Evolutionary conservation across 2,113 vertebrate genomes (phyloP).

Genomic region (Talpa occidentalis): DNA sequence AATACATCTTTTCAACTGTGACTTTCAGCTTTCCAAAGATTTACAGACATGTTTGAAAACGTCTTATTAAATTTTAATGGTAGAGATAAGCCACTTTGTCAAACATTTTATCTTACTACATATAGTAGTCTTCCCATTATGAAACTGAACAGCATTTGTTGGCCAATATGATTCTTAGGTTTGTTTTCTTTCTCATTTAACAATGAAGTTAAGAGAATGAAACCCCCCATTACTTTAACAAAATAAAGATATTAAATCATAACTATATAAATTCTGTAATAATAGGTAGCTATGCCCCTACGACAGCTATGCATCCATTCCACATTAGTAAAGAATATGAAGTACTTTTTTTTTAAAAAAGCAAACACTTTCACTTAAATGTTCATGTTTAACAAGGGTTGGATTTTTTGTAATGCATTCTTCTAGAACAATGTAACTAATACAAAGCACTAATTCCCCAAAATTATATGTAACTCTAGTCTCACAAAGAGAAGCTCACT

Average conservation of each 20-base stretch:
- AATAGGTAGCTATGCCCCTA: not conserved
- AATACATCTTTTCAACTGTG: not conserved
- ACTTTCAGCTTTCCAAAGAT: not conserved
- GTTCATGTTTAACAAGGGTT: not conserved
- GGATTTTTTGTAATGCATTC: not conserved
- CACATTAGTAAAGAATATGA: not conserved
- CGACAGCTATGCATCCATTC: not conserved
- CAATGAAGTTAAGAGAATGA: not conserved
- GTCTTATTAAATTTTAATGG: slow-evolving; percentile 41
- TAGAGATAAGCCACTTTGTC: not conserved
- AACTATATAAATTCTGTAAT: slow-evolving; percentile 11
- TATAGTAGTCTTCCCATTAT: not conserved
- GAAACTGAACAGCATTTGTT: slow-evolving; percentile 36
- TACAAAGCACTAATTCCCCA: not conserved
- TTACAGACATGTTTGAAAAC: slow-evolving; percentile 9
- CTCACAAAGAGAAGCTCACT: slow-evolving; percentile 2
- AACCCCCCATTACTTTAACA: slow-evolving; percentile 11
- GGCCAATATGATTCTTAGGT: not conserved
- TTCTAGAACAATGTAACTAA: not conserved
- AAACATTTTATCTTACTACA: not conserved
- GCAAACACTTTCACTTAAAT: slow-evolving; percentile 14
- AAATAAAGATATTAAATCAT: slow-evolving; percentile 2
- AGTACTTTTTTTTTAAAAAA: not conserved
- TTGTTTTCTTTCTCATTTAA: slow-evolving; percentile 39
- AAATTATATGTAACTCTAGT: not conserved